Conservation (phyloP, 2,888 invertebrate genomes). For the Elysia crispata region DNA sequence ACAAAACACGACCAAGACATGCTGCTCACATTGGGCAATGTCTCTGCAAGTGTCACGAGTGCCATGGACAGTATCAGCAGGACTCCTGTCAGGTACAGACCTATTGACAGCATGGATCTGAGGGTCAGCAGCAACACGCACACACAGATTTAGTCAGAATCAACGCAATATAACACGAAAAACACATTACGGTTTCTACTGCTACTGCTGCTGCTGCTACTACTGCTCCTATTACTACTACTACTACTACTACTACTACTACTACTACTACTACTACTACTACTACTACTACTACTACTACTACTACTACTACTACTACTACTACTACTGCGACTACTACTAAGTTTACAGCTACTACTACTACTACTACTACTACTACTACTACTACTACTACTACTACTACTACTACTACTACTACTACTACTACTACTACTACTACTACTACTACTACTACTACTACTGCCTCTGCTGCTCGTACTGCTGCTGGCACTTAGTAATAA, state of each 20-base stretch:
- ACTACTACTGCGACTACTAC: too few relatives aligned
- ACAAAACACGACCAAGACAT: background rate
- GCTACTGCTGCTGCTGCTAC: background rate
- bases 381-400: conserved; percentile 37
- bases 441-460: too few relatives aligned
- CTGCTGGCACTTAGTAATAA: background rate
- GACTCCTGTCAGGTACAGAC: conserved; percentile 27
- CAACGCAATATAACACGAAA: background rate
- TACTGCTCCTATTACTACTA: too few relatives aligned
- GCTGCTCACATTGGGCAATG: conserved; percentile 23
- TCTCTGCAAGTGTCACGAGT: conserved; percentile 29
- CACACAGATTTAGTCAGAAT: background rate
- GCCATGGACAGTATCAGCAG: conserved; percentile 38
- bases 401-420: conserved; percentile 30
- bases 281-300: conserved; percentile 41
- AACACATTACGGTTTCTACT: background rate
- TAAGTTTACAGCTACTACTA: too few relatives aligned
- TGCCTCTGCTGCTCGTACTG: too few relatives aligned
- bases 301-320: conserved; percentile 43
- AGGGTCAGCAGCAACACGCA: background rate
- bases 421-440: conserved; percentile 28
- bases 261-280: conserved; percentile 20
- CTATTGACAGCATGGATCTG: background rate
- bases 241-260: conserved; percentile 31
- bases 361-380: conserved; percentile 39